Base-by-base conservation (phyloP, 2,797 vertebrate genomes). In the Petrocephalus sullivani region DNA sequence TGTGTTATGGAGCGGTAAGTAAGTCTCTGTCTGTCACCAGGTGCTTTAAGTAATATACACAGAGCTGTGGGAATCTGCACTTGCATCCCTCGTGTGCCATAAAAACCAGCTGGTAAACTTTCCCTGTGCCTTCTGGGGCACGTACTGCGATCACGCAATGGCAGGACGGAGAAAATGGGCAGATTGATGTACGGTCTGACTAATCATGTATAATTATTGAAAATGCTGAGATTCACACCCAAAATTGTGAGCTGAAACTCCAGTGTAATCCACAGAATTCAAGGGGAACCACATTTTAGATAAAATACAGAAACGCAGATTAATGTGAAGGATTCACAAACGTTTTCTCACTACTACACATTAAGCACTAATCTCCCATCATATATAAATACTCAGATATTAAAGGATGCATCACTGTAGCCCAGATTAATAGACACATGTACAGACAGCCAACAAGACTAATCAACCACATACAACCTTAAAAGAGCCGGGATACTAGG, bases 131-230 rank as follows among this genome's bases (percentile, higher is more conserved):
- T 71, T 71, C 64, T 71, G 64, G 64, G 12, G 33, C 9, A 37
- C 28, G 64, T 28, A 0, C 12, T 71, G 28, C 23, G 28, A 71
- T 33, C 64, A 71, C 23, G 33, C 64, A 71, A 71, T 14, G 64
- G 64, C 28, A 14, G 64, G 23, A 16, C 1, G 1, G 64, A 71
- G 33, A 71, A 71, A 9, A 71, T 37, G 64, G 64, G 28, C 10
- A 71, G 64, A 33, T 16, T 71, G 28, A 37, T 37, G 28, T 16
- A 71, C 28, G 6, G 64, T 16, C 64, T 71, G 64, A 71, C 28
- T 71, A 71, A 71, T 28, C 64, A 71, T 71, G 64, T 71, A 71
- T 71, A 71, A 16, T 71, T 71, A 71, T 71, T 49, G n/a, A 81
- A 28, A 41, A 81, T 19, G 37, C 75, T 81, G 75, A 81, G 41